Conservation (phyloP, 2,797 vertebrate genomes). For the Erethizon dorsatum region DNA sequence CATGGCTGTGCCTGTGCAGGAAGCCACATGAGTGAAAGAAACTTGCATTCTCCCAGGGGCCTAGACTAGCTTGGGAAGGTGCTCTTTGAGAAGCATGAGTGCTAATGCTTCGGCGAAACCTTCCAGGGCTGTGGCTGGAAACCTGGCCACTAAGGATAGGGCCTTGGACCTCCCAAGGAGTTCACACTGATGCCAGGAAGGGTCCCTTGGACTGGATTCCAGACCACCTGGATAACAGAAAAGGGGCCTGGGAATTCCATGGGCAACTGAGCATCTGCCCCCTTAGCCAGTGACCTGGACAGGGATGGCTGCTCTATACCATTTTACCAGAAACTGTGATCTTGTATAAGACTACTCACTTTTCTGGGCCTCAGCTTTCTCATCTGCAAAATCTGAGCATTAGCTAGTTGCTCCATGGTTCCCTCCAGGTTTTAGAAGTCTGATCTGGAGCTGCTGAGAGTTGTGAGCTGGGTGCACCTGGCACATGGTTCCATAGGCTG, state of each 20-base stretch:
- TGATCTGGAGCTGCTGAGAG: constrained; percentile 52
- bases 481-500: neutral
- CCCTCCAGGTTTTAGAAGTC: constrained; percentile 54
- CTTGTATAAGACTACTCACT: constrained; percentile 43
- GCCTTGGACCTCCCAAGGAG: constrained; percentile 3
- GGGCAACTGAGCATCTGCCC: constrained; percentile 5
- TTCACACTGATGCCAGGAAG: constrained; percentile 34
- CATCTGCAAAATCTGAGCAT: constrained; percentile 61
- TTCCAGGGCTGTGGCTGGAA: constrained; percentile 54
- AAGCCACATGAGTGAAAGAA: constrained; percentile 47
- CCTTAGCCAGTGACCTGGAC: constrained; percentile 39
- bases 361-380: constrained; percentile 59
- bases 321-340: constrained; percentile 69
- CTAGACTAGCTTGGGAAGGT: constrained; percentile 31
- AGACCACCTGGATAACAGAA: constrained; percentile 47
- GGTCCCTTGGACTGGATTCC: constrained; percentile 42
- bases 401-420: constrained; percentile 5
- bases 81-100: constrained; percentile 19
- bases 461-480: neutral
- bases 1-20: constrained; percentile 75
- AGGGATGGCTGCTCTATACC: constrained; percentile 46
- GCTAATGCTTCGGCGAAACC: constrained; percentile 45
- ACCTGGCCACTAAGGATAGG: constrained; percentile 26
- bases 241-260: constrained; percentile 54
- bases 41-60: neutral